Evolutionary conservation across 2,797 vertebrate species (phyloP).

Genomic region (Acrocephalus scirpaceus): DNA sequence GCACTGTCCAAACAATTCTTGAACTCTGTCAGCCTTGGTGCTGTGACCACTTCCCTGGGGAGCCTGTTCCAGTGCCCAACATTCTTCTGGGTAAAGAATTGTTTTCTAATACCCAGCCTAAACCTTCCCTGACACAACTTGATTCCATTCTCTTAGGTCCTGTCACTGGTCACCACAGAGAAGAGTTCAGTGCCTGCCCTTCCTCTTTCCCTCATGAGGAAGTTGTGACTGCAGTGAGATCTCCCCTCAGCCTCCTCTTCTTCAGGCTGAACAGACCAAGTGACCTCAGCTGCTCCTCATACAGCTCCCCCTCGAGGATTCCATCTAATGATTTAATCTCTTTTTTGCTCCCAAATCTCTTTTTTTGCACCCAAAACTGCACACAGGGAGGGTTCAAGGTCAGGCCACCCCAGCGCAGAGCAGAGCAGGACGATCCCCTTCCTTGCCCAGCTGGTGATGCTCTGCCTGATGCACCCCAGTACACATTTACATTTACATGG

Average conservation of each 20-base stretch:
- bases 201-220: background rate
- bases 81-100: background rate
- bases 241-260: background rate
- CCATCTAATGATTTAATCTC: background rate
- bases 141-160: fast-evolving
- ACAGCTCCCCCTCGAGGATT: background rate
- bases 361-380: background rate
- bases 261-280: background rate
- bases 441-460: fast-evolving
- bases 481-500: background rate
- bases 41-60: background rate
- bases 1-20: background rate
- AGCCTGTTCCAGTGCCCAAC: fast-evolving
- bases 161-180: background rate
- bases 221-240: too few relatives aligned
- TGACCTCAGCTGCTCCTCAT: too few relatives aligned
- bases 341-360: too few relatives aligned
- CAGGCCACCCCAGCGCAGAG: fast-evolving
- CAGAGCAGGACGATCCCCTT: background rate
- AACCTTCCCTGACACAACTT: background rate
- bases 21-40: background rate
- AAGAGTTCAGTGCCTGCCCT: background rate
- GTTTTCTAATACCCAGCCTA: background rate
- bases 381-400: fast-evolving
- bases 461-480: background rate